A percentile compares a stretch with the other conserved stretches of the same genome.
phyloP scores from a whole-genome alignment of 30 jellyfish, hydroid and myxozoan genomes.

The Aurelia coerulea region DNA sequence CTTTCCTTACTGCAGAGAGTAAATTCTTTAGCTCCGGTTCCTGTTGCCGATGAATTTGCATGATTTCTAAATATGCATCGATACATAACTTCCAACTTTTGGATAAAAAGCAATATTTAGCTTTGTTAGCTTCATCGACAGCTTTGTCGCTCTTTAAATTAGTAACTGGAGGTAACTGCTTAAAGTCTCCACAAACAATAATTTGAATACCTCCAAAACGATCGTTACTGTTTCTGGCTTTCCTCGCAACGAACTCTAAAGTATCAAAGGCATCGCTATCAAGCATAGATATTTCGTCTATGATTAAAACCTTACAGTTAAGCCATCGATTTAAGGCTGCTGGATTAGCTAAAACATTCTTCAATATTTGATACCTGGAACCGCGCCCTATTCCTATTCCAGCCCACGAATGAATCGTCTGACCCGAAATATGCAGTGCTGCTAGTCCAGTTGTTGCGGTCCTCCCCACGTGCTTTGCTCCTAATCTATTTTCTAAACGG shows the following conservation, averaged over 20 bases:
- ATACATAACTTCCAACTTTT: too few relatives aligned
- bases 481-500: background rate
- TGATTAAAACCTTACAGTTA: background rate
- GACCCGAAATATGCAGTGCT: background rate
- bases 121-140: too few relatives aligned
- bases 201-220: slow-evolving; percentile 8
- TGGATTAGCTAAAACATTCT: background rate
- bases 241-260: slow-evolving; percentile 13
- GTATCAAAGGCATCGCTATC: background rate
- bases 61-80: too few relatives aligned
- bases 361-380: background rate
- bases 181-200: background rate
- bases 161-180: too few relatives aligned
- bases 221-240: background rate
- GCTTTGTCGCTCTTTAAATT: too few relatives aligned
- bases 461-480: background rate
- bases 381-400: slow-evolving; percentile 16
- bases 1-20: too few relatives aligned
- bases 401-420: background rate
- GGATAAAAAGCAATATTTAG: too few relatives aligned
- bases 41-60: too few relatives aligned
- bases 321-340: too few relatives aligned
- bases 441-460: slow-evolving; percentile 21
- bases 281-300: slow-evolving; percentile 1
- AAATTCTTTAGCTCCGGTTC: too few relatives aligned